phyloP scores from a whole-genome alignment of 2,113 vertebrate genomes.

The Turnix velox region DNA sequence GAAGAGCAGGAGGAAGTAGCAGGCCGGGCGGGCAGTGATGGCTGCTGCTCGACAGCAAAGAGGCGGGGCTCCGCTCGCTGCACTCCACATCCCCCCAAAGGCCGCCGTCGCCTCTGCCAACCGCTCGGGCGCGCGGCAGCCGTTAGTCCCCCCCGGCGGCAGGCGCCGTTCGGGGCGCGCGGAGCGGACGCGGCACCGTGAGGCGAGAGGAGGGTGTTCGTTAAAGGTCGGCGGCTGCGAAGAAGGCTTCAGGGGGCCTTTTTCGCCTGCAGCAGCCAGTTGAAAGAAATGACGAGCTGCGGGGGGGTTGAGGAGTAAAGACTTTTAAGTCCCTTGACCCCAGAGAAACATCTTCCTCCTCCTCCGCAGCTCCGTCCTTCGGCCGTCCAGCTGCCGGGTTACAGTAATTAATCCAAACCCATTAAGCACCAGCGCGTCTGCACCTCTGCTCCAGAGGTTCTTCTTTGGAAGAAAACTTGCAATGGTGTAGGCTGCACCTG shows the following conservation, averaged over 20 bases:
- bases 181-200: background rate
- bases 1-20: background rate
- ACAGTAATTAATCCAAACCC: fast-evolving
- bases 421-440: background rate
- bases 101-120: background rate
- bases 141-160: background rate
- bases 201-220: background rate
- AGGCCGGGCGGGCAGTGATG: background rate
- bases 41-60: background rate
- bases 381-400: fast-evolving
- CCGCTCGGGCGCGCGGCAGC: background rate
- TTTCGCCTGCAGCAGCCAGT: too few relatives aligned
- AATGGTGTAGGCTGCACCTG: fast-evolving
- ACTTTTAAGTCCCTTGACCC: slow-evolving; percentile 14
- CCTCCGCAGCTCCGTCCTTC: background rate
- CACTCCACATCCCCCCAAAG: background rate
- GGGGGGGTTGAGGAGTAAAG: background rate
- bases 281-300: background rate
- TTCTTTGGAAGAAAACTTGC: fast-evolving
- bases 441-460: background rate
- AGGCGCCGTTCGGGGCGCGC: background rate
- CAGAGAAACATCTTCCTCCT: background rate
- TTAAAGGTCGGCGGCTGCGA: too few relatives aligned
- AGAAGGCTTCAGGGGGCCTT: too few relatives aligned
- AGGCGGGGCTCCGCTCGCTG: background rate